These are phyloP conservation scores for Orycteropus afer DNA, from an alignment of 2,113 vertebrate genomes.

Conservation along the genomic window DNA sequence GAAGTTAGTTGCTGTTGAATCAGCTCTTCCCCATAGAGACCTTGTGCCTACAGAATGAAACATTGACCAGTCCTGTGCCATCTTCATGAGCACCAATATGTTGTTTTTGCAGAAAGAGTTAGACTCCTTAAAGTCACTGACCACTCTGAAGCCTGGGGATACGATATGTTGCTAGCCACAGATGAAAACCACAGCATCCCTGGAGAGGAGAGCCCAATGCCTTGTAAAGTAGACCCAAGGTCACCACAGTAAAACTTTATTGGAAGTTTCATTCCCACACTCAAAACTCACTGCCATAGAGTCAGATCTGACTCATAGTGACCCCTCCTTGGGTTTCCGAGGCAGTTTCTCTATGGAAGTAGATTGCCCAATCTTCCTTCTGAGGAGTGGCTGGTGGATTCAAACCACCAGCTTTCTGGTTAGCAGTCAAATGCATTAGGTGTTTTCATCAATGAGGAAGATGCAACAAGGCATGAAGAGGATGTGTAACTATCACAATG, in stretches of 20 bases:
- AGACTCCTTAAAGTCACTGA: too few relatives aligned
- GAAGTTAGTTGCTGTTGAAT: background rate
- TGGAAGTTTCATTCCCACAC: fast-evolving
- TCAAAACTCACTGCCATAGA: too few relatives aligned
- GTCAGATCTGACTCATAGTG: too few relatives aligned
- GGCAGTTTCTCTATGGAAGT: too few relatives aligned
- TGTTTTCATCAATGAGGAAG: fast-evolving
- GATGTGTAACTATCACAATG: fast-evolving
- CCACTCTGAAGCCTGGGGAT: background rate
- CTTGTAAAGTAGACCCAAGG: background rate
- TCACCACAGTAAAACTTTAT: fast-evolving
- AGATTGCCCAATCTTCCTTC: too few relatives aligned
- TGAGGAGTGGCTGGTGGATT: too few relatives aligned
- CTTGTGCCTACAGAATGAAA: background rate
- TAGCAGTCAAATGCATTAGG: too few relatives aligned
- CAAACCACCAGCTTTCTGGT: too few relatives aligned
- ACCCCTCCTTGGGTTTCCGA: too few relatives aligned
- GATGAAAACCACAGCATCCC: fast-evolving
- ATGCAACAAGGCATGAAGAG: background rate
- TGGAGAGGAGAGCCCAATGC: fast-evolving
- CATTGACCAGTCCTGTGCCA: background rate
- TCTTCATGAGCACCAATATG: background rate
- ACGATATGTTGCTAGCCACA: fast-evolving
- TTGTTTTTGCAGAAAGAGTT: background rate
- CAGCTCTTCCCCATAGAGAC: background rate